Evolutionary conservation across 1,140 invertebrate species (phyloP).

Genomic region (Ceratosolen fusciceps): DNA sequence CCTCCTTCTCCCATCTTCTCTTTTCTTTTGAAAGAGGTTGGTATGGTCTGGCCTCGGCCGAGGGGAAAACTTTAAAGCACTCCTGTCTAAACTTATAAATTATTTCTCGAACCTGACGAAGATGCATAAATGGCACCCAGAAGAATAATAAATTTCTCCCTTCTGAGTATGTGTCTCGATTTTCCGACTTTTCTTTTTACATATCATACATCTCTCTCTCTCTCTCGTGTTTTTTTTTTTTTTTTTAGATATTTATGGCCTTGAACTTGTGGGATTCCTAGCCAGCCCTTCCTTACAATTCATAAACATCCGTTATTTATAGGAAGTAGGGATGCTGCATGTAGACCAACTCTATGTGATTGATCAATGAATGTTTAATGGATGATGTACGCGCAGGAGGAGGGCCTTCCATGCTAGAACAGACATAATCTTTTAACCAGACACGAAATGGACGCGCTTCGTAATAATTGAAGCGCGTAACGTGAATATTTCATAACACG

Average conservation of each 20-base stretch:
- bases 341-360: slow-evolving; percentile 24
- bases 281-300: neutral
- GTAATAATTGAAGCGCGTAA: too few species aligned
- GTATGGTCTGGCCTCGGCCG: too few species aligned
- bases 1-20: too few species aligned
- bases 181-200: neutral
- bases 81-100: neutral
- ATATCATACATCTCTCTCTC: too few species aligned
- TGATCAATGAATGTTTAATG: slow-evolving; percentile 44
- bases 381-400: neutral
- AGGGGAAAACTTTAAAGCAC: neutral
- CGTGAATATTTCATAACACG: too few species aligned
- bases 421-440: slow-evolving; percentile 2
- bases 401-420: neutral
- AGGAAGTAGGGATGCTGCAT: neutral
- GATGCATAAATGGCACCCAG: neutral
- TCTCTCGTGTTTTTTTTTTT: too few species aligned
- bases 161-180: neutral
- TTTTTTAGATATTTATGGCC: neutral
- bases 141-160: neutral
- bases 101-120: neutral
- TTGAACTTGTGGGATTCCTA: neutral
- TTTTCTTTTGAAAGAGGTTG: too few species aligned
- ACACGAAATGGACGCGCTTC: neutral
- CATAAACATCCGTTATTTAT: slow-evolving; percentile 15